Evolutionary conservation across 2,113 vertebrate species (phyloP).

Genomic region (Laterallus jamaicensis): DNA sequence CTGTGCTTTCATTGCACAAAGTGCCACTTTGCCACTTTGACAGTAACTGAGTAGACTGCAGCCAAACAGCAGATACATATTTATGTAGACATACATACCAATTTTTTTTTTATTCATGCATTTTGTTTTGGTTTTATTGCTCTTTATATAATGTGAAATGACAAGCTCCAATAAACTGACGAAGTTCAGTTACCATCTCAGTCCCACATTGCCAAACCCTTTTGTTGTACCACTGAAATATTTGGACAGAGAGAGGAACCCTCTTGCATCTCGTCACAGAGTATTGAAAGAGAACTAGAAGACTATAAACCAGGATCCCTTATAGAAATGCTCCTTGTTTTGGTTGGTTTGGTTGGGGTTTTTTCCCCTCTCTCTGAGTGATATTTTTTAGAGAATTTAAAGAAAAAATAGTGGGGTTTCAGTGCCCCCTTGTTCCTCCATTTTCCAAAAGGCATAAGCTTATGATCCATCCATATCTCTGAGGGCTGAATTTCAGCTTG

Average conservation of each 20-base stretch:
- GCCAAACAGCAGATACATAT: background rate
- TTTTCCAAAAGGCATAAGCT: background rate
- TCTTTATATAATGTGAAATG: background rate
- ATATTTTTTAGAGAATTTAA: background rate
- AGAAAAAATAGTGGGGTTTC: background rate
- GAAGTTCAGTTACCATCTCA: background rate
- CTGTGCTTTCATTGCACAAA: background rate
- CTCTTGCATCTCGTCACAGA: background rate
- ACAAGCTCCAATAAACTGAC: background rate
- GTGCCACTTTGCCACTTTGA: background rate
- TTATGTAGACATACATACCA: background rate
- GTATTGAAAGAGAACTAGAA: background rate
- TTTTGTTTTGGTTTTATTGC: background rate
- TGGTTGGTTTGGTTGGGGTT: background rate
- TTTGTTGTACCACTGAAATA: background rate
- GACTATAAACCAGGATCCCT: background rate
- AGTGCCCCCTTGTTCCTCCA: background rate
- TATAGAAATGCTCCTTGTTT: background rate
- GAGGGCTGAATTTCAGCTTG: background rate
- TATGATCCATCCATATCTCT: background rate
- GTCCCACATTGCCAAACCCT: background rate
- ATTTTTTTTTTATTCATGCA: background rate
- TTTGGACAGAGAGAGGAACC: background rate
- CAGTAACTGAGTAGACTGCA: background rate
- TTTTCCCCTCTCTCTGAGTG: background rate